Conservation (phyloP, 1,140 invertebrate genomes). For the Sinella curviseta region DNA sequence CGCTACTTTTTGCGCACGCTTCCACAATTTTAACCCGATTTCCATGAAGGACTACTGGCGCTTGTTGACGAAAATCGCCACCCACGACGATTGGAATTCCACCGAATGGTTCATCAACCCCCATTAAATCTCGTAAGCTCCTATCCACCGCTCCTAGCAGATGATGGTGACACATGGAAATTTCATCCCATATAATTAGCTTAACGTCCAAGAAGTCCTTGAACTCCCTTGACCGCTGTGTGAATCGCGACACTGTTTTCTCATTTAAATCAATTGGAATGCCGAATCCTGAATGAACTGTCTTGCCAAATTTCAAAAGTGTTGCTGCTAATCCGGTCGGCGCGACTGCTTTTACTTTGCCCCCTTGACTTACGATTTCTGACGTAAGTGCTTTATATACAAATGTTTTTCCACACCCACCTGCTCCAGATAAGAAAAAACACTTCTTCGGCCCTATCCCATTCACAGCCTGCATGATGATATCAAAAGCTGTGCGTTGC, state of each 20-base stretch:
- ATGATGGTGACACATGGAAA: not conserved
- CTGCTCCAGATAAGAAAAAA: slow-evolving; percentile 23
- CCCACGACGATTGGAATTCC: slow-evolving; percentile 32
- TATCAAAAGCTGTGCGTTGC: not conserved
- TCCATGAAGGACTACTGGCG: slow-evolving; percentile 56
- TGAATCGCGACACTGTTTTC: slow-evolving; percentile 21
- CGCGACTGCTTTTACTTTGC: slow-evolving; percentile 57
- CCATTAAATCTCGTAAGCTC: slow-evolving; percentile 38
- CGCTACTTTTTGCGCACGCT: slow-evolving; percentile 51
- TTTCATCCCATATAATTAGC: no score
- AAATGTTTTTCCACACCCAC: slow-evolving; percentile 48
- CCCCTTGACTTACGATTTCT: slow-evolving; percentile 43
- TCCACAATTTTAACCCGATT: slow-evolving; percentile 57
- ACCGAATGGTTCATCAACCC: not conserved
- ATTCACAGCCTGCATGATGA: slow-evolving; percentile 11
- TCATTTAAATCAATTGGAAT: slow-evolving; percentile 50
- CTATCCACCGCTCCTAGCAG: slow-evolving; percentile 13
- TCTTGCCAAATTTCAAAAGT: slow-evolving; percentile 58
- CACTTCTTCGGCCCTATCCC: slow-evolving; percentile 31
- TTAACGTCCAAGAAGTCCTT: not conserved
- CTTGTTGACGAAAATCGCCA: slow-evolving; percentile 59
- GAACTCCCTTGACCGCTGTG: slow-evolving; percentile 14
- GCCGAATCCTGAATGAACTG: slow-evolving; percentile 59
- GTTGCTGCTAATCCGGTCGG: no score
- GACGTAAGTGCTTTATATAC: slow-evolving; percentile 50